Evolutionary conservation across 2,113 vertebrate genomes (phyloP).

Genomic region (Colistium nudipinnis): DNA sequence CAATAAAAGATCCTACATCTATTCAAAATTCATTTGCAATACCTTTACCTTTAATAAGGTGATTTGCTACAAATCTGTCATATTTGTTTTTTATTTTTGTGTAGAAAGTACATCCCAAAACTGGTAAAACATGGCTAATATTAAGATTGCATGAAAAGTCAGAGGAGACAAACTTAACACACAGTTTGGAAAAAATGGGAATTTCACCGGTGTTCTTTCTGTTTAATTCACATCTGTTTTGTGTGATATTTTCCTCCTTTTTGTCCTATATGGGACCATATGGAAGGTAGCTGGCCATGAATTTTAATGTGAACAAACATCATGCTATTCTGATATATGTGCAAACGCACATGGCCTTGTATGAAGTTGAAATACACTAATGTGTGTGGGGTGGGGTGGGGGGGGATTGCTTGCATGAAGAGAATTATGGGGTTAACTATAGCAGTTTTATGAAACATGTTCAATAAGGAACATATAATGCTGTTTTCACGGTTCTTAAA

Average conservation of each 20-base stretch:
- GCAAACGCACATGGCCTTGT: conserved; percentile 20
- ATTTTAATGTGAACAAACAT: conserved; percentile 54
- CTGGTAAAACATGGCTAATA: background rate
- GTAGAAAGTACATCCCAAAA: background rate
- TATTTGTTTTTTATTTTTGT: background rate
- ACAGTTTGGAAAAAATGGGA: conserved; percentile 1
- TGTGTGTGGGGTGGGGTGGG: conserved; percentile 7
- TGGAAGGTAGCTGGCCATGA: conserved; percentile 47
- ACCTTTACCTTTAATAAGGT: background rate
- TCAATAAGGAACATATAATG: conserved; percentile 62
- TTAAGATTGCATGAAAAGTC: background rate
- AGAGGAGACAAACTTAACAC: background rate
- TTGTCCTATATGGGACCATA: conserved; percentile 25
- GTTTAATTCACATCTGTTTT: conserved; percentile 44
- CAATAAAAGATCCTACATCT: background rate
- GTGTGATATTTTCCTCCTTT: background rate
- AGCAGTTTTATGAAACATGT: conserved; percentile 63
- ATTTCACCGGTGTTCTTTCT: conserved; percentile 11
- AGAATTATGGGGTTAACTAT: conserved; percentile 39
- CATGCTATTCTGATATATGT: conserved; percentile 27
- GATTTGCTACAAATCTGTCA: background rate
- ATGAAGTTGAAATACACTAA: conserved; percentile 21
- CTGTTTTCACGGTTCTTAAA: conserved; percentile 73
- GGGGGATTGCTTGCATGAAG: conserved; percentile 4
- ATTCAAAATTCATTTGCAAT: background rate